Conservation (phyloP, 2,797 vertebrate species). For the Cichlasoma orientale region DNA sequence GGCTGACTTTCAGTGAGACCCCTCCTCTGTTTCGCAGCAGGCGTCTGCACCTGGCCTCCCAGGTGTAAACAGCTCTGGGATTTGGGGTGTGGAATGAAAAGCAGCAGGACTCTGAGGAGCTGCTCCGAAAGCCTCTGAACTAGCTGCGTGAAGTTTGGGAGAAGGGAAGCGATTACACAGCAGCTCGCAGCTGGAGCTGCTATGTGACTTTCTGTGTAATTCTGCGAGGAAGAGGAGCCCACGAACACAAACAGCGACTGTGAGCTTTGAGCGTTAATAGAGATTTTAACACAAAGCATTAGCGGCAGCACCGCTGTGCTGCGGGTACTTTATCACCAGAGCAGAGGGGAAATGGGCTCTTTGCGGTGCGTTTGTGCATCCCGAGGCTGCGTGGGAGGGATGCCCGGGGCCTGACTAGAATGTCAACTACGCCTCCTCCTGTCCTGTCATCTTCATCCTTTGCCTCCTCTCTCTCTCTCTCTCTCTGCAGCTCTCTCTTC, state of each 20-base stretch:
- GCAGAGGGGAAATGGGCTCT: constrained; percentile 1
- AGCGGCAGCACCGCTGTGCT: constrained; percentile 3
- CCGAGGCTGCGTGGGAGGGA: constrained; percentile 4
- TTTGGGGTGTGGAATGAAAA: constrained; percentile 15
- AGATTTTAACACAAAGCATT: constrained; percentile 36
- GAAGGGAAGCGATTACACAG: not conserved
- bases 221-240: not conserved
- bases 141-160: not conserved
- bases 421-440: constrained; percentile 25
- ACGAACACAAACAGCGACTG: not conserved
- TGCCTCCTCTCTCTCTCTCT: not conserved
- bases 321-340: not conserved
- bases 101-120: constrained; percentile 10
- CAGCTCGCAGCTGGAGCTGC: not conserved
- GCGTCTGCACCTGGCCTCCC: not conserved
- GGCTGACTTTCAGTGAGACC: not conserved
- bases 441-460: not conserved
- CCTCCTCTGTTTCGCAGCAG: not conserved
- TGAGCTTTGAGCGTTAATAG: not conserved
- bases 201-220: not conserved
- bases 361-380: not conserved
- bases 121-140: not conserved
- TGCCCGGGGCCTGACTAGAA: not conserved
- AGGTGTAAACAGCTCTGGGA: not conserved
- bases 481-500: not conserved